phyloP scores from a whole-genome alignment of 2,797 vertebrate species.

The Enteromius fasciolatus region DNA sequence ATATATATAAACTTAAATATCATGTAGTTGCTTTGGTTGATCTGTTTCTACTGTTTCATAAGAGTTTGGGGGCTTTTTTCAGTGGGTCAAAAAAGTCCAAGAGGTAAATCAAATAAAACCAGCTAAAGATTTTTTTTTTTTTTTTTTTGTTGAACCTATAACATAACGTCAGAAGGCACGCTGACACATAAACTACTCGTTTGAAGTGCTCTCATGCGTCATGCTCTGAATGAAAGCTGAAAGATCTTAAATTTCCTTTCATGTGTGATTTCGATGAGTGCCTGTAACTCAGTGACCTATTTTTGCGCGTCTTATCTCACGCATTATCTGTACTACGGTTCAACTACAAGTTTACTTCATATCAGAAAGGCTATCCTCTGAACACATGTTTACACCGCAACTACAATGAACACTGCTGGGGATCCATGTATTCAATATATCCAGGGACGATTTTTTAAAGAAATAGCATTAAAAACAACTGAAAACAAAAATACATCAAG shows the following conservation, averaged over 20 bases:
- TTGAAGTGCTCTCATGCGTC: background rate
- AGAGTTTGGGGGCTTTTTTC: background rate
- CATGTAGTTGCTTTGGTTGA: background rate
- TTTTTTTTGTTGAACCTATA: background rate
- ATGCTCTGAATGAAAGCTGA: background rate
- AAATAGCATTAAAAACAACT: background rate
- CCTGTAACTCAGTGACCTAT: background rate
- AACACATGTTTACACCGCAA: background rate
- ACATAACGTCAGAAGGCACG: background rate
- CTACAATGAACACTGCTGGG: background rate
- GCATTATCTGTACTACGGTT: background rate
- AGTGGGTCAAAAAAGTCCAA: background rate
- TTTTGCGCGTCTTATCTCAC: background rate
- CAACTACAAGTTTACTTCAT: background rate
- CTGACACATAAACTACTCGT: background rate
- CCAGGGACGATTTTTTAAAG: background rate
- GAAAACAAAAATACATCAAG: background rate
- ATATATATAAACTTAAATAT: no score
- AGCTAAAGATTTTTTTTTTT: background rate
- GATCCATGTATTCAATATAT: background rate
- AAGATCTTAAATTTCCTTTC: background rate
- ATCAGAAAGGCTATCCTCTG: background rate
- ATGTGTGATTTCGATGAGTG: conserved; percentile 7
- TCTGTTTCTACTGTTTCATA: background rate
- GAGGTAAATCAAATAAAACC: background rate